Conservation (phyloP, 2,888 invertebrate genomes). For the Steinernema hermaphroditum region DNA sequence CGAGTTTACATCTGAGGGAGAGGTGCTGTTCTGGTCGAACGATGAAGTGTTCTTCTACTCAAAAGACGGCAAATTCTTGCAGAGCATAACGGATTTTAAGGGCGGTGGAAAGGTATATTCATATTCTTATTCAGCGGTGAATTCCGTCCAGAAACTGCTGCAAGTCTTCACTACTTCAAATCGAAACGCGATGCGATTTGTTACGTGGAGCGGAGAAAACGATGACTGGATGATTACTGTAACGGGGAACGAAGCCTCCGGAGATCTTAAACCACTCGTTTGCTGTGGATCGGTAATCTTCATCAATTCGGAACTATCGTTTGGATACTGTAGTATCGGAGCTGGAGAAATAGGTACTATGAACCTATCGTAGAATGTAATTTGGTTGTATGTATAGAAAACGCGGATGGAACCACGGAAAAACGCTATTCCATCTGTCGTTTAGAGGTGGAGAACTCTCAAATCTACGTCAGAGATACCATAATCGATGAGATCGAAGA, state of each 20-base stretch:
- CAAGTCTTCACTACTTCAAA: constrained; percentile 50
- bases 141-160: constrained; percentile 44
- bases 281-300: background rate
- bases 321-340: constrained; percentile 9
- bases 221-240: constrained; percentile 53
- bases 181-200: constrained; percentile 34
- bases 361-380: no score
- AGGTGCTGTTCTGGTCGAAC: constrained; percentile 55
- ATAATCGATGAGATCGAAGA: background rate
- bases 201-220: constrained; percentile 50
- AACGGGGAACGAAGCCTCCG: constrained; percentile 37
- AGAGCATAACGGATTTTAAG: constrained; percentile 6
- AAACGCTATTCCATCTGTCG: background rate
- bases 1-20: constrained; percentile 72
- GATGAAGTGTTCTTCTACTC: constrained; percentile 52
- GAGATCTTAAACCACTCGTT: constrained; percentile 33
- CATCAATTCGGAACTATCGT: background rate
- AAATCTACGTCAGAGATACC: background rate
- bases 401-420: background rate
- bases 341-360: background rate
- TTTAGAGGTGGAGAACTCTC: background rate
- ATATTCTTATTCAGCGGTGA: background rate
- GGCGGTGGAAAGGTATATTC: constrained; percentile 29
- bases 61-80: constrained; percentile 45
- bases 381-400: background rate